Base-by-base conservation (phyloP, 2,797 vertebrate species). In the Melopsittacus undulatus region DNA sequence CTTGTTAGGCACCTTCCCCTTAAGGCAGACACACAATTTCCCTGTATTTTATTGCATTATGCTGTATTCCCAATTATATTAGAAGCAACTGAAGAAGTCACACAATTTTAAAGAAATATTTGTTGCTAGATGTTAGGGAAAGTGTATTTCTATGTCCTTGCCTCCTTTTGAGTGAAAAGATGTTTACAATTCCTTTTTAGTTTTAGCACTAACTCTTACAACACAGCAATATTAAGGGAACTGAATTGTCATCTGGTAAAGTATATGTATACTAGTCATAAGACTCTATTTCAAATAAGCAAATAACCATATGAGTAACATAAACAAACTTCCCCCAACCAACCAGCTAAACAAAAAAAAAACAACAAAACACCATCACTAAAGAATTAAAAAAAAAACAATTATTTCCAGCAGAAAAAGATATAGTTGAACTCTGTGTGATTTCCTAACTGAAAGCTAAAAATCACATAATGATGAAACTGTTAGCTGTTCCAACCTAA, bases 301-400 rank as follows among this genome's bases (percentile, higher is more conserved):
- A 46, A 73, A 45, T 32, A 67, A 32, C 9, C 14, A 8, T 14
- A 11, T 56, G 22, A 79, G 13, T 42, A 77, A 48, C 29, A 40
- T 49, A 52, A 3, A 42, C 5, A 74, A 61, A 62, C 57, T 24
- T 59, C 22, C n/a, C 22, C n/a, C 15, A 46, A 5, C 1, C 19
- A 67, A 8, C 2, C 4, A 87, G 70, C 2, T 10, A 45, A 84
- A 9, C 9, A 70, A 86, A 32, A 4, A 69, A 69, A 34, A 81
- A 5, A 63, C 23, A 2, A 20, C 29, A 29, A 23, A 29, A 0
- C 0, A 9, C 10, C 5, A 75, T 17, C 13, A 45, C 8, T 0
- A 0, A 52, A 66, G 15, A 86, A 79, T 27, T 29, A 8, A 45
- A 85, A 90, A 86, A 77, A 0, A 40, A 7, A 42, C 14, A 24